These are phyloP conservation scores for Anoplolepis gracilipes DNA, from an alignment of 1,140 invertebrate species.

Conservation along the genomic window DNA sequence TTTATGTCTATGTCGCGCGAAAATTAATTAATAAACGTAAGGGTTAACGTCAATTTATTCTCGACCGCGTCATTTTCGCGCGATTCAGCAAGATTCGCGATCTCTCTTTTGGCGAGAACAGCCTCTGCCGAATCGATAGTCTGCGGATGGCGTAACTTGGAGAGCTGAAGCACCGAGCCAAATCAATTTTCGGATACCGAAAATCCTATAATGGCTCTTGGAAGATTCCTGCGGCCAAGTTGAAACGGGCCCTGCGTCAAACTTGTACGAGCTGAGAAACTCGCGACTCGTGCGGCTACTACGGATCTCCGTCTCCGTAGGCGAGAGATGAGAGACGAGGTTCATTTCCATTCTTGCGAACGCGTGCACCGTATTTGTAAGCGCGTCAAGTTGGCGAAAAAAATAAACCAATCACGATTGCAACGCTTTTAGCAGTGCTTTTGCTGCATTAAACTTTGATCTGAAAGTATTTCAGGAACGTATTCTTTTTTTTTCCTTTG, in stretches of 20 bases:
- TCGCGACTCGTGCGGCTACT: constrained; percentile 16
- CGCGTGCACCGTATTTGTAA: background rate
- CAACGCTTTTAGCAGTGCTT: constrained; percentile 34
- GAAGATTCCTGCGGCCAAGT: constrained; percentile 41
- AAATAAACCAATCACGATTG: constrained; percentile 20
- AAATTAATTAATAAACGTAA: background rate
- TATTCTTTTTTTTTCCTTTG: constrained; percentile 2
- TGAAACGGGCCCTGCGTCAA: background rate
- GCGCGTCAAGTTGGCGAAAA: background rate
- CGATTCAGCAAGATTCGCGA: background rate
- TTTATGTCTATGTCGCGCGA: too few relatives aligned
- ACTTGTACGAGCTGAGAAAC: background rate
- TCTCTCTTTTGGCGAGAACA: background rate
- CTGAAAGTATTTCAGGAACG: constrained; percentile 3
- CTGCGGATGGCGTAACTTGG: constrained; percentile 49
- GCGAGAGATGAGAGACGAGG: background rate
- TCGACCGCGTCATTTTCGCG: background rate
- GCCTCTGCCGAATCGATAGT: constrained; percentile 65
- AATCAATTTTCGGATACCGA: constrained; percentile 70
- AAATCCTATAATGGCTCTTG: constrained; percentile 60
- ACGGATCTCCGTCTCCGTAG: background rate
- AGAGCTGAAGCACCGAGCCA: constrained; percentile 44
- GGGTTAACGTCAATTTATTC: background rate
- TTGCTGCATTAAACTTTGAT: constrained; percentile 36
- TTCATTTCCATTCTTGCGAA: background rate